Base-by-base conservation (phyloP, 2,888 invertebrate species). In the Nemoura dubitans region DNA sequence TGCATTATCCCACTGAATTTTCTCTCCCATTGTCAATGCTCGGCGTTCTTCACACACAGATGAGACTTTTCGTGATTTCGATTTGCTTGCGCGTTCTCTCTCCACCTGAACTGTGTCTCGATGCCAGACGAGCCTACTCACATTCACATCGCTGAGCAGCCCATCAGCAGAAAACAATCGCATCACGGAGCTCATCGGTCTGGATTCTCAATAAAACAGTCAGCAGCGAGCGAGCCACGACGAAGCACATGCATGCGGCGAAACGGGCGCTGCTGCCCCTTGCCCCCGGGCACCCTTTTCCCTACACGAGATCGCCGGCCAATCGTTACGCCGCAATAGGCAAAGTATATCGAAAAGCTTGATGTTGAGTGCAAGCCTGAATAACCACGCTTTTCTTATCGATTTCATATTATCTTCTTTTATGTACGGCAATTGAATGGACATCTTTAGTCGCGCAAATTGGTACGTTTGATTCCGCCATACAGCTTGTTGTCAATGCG, bases 191-290 rank as follows among this genome's bases (percentile, higher is more conserved):
- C 59, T 21, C 59, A 59, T 59, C 59, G 59, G 59, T 59, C 59
- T 59, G 59, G 59, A 59, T 59, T 59, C 59, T 59, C 59, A 59
- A 59, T 59, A 59, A 59, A 59, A 59, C 59, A 59, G 59, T 59
- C 59, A 59, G 21, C 59, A 59, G 59, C 59, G 59, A 59, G 21
- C 59, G 21, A 59, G 21, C 59, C 36, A 3, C 36, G 5, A 36
- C 36, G 36, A 36, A 36, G 5, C 36, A 36, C 10, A 36, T n/a
- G n/a, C n/a, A n/a, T n/a, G n/a, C n/a, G n/a, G n/a, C n/a, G n/a
- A n/a, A n/a, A n/a, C n/a, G n/a, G n/a, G n/a, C n/a, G n/a, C 36
- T 36, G 36, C 36, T 3, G 10, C 3, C 36, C 36, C 10, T 36
- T 10, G 10, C 36, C 36, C 59, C 6, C 59, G 59, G 16, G 59